phyloP scores from a whole-genome alignment of 1,140 invertebrate genomes.

The Episyrphus balteatus region DNA sequence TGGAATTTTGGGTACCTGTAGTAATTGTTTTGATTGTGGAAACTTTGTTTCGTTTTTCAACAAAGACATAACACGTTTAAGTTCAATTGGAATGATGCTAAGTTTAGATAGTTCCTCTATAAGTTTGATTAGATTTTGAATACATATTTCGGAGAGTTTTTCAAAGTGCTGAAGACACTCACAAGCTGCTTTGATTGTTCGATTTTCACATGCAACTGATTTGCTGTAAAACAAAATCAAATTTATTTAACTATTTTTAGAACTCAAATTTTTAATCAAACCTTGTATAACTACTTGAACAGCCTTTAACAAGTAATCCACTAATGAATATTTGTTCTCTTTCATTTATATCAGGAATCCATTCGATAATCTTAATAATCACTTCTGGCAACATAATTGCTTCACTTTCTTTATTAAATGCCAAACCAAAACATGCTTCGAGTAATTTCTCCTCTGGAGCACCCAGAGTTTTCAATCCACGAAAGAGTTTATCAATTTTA shows the following conservation, averaged over 20 bases:
- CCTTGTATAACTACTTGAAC: constrained; percentile 38
- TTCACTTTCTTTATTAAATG: constrained; percentile 30
- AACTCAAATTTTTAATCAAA: constrained; percentile 12
- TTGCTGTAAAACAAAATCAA: constrained; percentile 25
- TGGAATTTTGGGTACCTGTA: too few species aligned
- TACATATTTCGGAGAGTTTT: constrained; percentile 23
- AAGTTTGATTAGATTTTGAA: constrained; percentile 43
- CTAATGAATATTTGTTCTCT: constrained; percentile 37
- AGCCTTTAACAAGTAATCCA: constrained; percentile 31
- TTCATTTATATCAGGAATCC: constrained; percentile 35
- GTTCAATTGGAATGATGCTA: constrained; percentile 45
- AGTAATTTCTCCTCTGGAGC: constrained; percentile 28
- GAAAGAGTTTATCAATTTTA: constrained; percentile 30
- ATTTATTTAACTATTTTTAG: neutral
- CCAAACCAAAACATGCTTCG: constrained; percentile 34
- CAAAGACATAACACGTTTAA: constrained; percentile 39
- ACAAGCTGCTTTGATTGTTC: constrained; percentile 37
- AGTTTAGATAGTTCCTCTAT: constrained; percentile 46
- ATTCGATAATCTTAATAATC: constrained; percentile 25
- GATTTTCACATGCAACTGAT: constrained; percentile 34
- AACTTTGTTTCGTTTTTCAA: constrained; percentile 23
- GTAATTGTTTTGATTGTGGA: constrained; percentile 24
- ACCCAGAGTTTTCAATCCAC: constrained; percentile 25
- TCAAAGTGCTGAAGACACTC: constrained; percentile 27
- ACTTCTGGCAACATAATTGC: constrained; percentile 26